Percentiles rank a stretch among this genome's conserved stretches.
Evolutionary conservation across 1,140 invertebrate species (phyloP).

Genomic region (Atta colombica): DNA sequence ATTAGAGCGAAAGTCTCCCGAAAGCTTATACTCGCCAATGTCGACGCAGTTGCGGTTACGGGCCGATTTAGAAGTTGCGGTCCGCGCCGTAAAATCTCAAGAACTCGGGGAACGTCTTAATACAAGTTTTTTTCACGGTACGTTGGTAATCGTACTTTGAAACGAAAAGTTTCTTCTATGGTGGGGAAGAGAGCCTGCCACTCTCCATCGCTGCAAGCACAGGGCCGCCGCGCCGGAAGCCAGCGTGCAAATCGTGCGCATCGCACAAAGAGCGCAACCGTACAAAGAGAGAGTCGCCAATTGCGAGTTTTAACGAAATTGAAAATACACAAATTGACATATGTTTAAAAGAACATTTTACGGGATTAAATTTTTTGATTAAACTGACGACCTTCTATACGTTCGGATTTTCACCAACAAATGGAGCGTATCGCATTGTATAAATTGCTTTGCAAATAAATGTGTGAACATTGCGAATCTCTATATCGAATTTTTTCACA

Average conservation of each 20-base stretch:
- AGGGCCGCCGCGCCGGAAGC: constrained; percentile 26
- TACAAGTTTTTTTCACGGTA: constrained; percentile 76
- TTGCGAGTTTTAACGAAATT: constrained; percentile 28
- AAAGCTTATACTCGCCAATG: background rate
- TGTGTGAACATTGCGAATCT: constrained; percentile 3
- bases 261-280: background rate
- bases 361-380: constrained; percentile 28
- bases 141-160: constrained; percentile 77
- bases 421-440: background rate
- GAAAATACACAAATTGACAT: constrained; percentile 31
- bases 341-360: constrained; percentile 16
- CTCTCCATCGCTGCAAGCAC: constrained; percentile 63
- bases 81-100: constrained; percentile 62
- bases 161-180: constrained; percentile 73
- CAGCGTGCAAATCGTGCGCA: constrained; percentile 16
- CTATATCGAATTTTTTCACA: background rate
- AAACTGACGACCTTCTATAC: background rate
- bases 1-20: constrained; percentile 43
- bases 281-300: constrained; percentile 17
- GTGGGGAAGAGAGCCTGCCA: background rate
- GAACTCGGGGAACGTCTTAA: constrained; percentile 74
- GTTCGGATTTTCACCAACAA: background rate
- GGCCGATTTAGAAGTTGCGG: constrained; percentile 68
- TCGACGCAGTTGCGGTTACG: constrained; percentile 27
- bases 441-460: background rate